Conservation (phyloP, 2,113 vertebrate genomes). For the Scolopax mira region DNA sequence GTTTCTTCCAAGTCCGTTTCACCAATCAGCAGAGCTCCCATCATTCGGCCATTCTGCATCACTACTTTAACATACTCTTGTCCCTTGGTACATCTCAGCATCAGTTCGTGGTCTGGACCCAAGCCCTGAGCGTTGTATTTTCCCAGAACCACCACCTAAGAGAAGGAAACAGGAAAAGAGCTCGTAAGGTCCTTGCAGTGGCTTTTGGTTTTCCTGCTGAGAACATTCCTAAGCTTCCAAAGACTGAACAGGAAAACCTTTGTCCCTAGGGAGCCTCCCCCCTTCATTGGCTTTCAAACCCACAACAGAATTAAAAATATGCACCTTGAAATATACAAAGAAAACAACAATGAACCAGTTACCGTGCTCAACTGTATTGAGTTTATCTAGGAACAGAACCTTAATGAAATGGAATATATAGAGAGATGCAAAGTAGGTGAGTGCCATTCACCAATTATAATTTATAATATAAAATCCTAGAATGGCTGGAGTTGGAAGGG, state of each 20-base stretch:
- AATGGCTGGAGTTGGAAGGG: background rate
- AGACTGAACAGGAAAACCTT: background rate
- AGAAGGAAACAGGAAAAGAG: background rate
- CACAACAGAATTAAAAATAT: background rate
- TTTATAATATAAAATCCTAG: background rate
- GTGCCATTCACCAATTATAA: background rate
- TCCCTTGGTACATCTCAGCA: conserved; percentile 90
- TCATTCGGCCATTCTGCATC: conserved; percentile 86
- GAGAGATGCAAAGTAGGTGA: background rate
- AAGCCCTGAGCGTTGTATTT: conserved; percentile 94
- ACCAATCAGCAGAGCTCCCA: conserved; percentile 92
- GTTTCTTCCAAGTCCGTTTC: conserved; percentile 96
- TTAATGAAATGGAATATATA: background rate
- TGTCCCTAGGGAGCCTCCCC: background rate
- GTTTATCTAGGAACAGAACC: background rate
- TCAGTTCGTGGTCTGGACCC: conserved; percentile 86
- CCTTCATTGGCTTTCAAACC: background rate
- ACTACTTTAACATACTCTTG: conserved; percentile 91
- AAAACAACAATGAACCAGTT: background rate
- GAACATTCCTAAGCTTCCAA: background rate
- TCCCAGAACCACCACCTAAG: conserved; percentile 91
- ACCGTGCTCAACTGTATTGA: background rate
- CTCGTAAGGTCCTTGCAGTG: background rate
- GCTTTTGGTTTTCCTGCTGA: background rate
- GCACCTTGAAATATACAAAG: background rate